Conservation (phyloP, 2,797 vertebrate genomes). For the Sebastes elongatus region DNA sequence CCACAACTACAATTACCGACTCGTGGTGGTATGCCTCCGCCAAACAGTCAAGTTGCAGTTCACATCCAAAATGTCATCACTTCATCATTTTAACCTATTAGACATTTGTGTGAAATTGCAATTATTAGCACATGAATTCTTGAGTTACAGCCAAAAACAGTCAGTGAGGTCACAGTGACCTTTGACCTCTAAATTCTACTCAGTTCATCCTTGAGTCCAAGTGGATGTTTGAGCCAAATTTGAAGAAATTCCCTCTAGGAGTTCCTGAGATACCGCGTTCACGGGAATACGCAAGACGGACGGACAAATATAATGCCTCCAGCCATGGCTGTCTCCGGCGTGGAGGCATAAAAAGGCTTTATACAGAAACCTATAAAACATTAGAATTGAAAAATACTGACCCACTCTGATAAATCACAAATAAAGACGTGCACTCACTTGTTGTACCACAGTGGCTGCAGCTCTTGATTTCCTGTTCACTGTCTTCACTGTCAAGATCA, state of each 20-base stretch:
- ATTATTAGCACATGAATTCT: neutral
- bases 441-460: conserved; percentile 96
- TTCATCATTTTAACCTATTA: too few species aligned
- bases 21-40: too few species aligned
- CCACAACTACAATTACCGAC: neutral
- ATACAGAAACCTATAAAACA: neutral
- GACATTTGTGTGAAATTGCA: too few species aligned
- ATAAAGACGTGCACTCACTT: conserved; percentile 80
- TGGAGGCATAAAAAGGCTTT: neutral
- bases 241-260: neutral
- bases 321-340: too few species aligned
- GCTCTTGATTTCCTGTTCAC: conserved; percentile 93
- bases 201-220: too few species aligned
- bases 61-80: too few species aligned
- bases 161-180: too few species aligned
- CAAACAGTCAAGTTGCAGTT: too few species aligned
- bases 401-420: neutral
- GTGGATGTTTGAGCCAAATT: neutral
- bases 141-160: neutral
- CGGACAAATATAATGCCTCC: neutral
- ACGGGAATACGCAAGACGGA: neutral
- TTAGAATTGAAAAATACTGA: neutral
- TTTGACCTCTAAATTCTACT: too few species aligned
- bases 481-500: conserved; percentile 98
- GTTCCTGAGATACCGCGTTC: neutral